Percentiles rank a stretch among this genome's conserved stretches.
Evolutionary conservation across 2,113 vertebrate species (phyloP).

Genomic region (Triplophysa siluroides): DNA sequence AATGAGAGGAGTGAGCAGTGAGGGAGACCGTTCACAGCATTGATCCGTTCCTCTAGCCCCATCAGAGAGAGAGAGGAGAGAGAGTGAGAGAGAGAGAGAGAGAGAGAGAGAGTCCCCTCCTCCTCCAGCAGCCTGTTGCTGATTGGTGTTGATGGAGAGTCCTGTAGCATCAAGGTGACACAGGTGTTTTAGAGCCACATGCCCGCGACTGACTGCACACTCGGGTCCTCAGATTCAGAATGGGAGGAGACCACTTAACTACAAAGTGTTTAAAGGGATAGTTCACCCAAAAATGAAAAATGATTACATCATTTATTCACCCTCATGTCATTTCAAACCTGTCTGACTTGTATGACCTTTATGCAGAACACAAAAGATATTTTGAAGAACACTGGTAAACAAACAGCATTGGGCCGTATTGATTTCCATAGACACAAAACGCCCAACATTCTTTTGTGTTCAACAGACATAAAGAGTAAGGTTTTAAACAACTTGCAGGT

Average conservation of each 20-base stretch:
- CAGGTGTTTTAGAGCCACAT: slow-evolving; percentile 37
- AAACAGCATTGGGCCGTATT: too few relatives aligned
- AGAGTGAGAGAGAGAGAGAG: slow-evolving; percentile 12
- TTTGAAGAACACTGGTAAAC: too few relatives aligned
- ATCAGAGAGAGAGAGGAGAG: slow-evolving; percentile 26
- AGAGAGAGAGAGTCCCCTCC: background rate
- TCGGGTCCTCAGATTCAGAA: background rate
- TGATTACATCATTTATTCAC: too few relatives aligned
- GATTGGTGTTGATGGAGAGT: slow-evolving; percentile 46
- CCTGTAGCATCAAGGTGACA: slow-evolving; percentile 36
- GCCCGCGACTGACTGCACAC: slow-evolving; percentile 23
- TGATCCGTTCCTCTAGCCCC: slow-evolving; percentile 48
- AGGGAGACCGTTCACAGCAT: slow-evolving; percentile 44
- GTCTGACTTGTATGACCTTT: too few relatives aligned
- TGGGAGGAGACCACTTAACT: background rate
- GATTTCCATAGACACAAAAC: too few relatives aligned
- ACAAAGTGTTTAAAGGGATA: background rate
- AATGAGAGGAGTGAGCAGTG: slow-evolving; percentile 45
- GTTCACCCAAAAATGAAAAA: too few relatives aligned
- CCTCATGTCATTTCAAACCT: too few relatives aligned
- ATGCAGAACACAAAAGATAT: too few relatives aligned
- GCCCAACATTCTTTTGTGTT: too few relatives aligned
- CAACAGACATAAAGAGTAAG: too few relatives aligned
- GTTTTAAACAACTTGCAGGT: too few relatives aligned
- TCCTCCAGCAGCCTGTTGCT: slow-evolving; percentile 31